Percentiles rank a stretch among this genome's conserved stretches.
These are phyloP conservation scores for Eupleurogrammus muticus DNA, from an alignment of 2,797 vertebrate genomes.

Conservation along the genomic window DNA sequence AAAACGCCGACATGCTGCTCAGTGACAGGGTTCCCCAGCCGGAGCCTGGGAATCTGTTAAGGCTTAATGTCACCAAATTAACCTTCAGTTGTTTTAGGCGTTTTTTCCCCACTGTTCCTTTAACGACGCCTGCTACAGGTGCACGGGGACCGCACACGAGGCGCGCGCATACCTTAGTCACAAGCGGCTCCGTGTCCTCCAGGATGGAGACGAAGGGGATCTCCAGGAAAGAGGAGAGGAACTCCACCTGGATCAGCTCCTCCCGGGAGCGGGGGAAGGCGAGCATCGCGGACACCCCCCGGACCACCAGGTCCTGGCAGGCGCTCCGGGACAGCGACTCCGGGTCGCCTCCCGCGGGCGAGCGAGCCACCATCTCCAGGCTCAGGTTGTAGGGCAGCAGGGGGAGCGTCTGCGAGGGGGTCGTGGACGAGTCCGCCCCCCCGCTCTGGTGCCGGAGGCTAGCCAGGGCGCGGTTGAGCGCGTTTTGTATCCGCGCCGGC, in stretches of 20 bases:
- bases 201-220: conserved; percentile 93
- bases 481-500: conserved; percentile 88
- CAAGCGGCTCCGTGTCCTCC: conserved; percentile 87
- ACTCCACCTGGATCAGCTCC: conserved; percentile 93
- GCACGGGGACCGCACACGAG: not conserved
- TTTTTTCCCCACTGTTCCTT: conserved; percentile 25
- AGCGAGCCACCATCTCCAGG: conserved; percentile 89
- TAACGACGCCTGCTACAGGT: conserved; percentile 50
- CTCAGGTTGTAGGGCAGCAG: conserved; percentile 91
- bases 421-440: conserved; percentile 63
- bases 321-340: conserved; percentile 89
- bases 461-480: conserved; percentile 86
- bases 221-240: conserved; percentile 90
- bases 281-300: conserved; percentile 90
- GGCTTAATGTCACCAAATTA: conserved; percentile 4
- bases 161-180: conserved; percentile 84
- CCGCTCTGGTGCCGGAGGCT: conserved; percentile 79
- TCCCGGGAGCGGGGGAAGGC: conserved; percentile 90
- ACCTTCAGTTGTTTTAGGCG: not conserved
- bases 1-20: conserved; percentile 50
- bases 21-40: conserved; percentile 22
- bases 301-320: conserved; percentile 89
- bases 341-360: conserved; percentile 87
- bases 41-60: conserved; percentile 19
- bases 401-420: conserved; percentile 65